Evolutionary conservation across 1,140 invertebrate species (phyloP), one percentile per base, ranked within the genome.

Genomic region (Drosophila virilis): DNA sequence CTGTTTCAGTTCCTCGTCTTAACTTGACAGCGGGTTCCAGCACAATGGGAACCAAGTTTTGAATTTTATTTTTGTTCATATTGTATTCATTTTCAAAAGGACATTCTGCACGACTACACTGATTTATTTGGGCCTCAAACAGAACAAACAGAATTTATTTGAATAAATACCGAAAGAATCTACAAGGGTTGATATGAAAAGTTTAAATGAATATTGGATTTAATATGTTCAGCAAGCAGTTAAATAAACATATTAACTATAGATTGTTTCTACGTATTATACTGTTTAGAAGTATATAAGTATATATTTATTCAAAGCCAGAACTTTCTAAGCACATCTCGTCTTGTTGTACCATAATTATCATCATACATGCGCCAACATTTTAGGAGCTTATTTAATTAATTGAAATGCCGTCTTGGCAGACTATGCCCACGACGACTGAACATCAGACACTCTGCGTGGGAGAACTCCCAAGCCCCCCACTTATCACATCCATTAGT

Each of bases 31-130:
- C 35, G 32, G 45, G 32, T 55, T 45, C 40, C 17, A 17, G 43
- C 45, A 38, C 40, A 52, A 33, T 61, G 10, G 60, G 68, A n/a
- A n/a, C n/a, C 78, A 81, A 74, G 50, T 81, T 74, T 62, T 52
- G 45, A 72, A 67, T 55, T 42, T 67, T 37, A 43, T 69, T 62
- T 28, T 13, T 38, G 42, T 60, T 68, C 32, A 42, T 64, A 38
- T 77, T 74, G 38, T 66, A 32, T 70, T 50, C 32, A 50, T 66
- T 66, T 62, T 64, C 69, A 68, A 61, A 32, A 46, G 55, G 52
- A 74, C 81, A 59, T 81, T 77, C 69, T 74, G 79, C 79, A 74
- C 70, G 79, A 78, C 32, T 74, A 50, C 52, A 77, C 67, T 64
- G 65, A 81, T 77, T 61, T 77, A 45, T 66, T 62, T 62, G 50